Conservation (phyloP, 2,113 vertebrate genomes). For the Engraulis encrasicolus region DNA sequence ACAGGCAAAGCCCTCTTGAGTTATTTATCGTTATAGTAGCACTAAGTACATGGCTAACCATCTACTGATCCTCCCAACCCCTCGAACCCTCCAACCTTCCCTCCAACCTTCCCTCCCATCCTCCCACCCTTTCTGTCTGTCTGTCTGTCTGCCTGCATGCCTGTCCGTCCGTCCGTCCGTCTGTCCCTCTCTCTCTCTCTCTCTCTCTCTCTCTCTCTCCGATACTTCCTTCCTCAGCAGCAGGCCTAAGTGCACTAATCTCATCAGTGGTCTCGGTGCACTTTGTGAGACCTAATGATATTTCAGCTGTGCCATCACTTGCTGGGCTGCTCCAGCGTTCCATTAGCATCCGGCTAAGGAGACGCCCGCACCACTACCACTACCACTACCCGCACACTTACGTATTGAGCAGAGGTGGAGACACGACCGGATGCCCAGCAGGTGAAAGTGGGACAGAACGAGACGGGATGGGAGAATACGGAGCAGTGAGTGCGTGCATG, state of each 20-base stretch:
- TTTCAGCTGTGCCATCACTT: background rate
- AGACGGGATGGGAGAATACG: too few relatives aligned
- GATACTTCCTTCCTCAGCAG: too few relatives aligned
- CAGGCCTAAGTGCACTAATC: constrained; percentile 2
- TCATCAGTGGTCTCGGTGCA: background rate
- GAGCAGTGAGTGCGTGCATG: too few relatives aligned
- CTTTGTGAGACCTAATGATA: background rate
- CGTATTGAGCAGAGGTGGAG: background rate
- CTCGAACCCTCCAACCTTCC: background rate
- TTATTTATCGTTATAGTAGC: background rate
- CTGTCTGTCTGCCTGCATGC: too few relatives aligned
- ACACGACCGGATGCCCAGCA: background rate
- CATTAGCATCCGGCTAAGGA: background rate
- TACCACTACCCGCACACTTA: background rate
- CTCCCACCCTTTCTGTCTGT: background rate
- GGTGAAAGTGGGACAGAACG: background rate
- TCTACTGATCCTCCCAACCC: background rate
- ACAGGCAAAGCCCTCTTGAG: background rate
- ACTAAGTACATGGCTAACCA: background rate
- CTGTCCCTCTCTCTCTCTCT: too few relatives aligned
- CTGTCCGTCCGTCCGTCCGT: too few relatives aligned
- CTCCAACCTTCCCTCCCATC: background rate
- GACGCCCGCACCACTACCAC: too few relatives aligned
- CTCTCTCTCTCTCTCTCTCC: background rate
- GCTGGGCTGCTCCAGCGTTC: background rate